Base-by-base conservation (phyloP, 64 coral and sea anemone genomes). In the Pocillopora damicornis region DNA sequence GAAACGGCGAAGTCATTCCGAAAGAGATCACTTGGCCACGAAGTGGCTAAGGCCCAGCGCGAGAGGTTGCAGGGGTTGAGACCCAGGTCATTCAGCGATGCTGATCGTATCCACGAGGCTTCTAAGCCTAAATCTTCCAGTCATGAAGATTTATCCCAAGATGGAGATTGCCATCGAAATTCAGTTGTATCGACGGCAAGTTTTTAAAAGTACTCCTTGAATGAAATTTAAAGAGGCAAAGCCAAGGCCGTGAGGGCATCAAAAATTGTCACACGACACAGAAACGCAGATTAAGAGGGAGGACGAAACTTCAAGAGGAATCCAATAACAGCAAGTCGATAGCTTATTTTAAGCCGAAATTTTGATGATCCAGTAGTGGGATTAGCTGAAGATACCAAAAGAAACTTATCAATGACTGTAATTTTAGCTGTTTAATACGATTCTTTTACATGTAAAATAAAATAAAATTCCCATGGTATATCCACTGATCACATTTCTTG, bases 1-100 rank as follows among this genome's bases (percentile, higher is more conserved):
- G 88, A 79, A 74, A 89, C 88, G 16, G 88, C 88, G 1, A 89
- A 89, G 77, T 89, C 88, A 18, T 89, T 89, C 22, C 45, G 88
- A 11, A 81, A 81, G 66, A 81, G 68, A 59, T 80, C 88, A 14
- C 5, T 14, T 4, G 11, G 13, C 23, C 25, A 61, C 60, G 79
- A 81, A 13, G 38, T 9, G 45, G 10, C 25, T 17, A 15, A 59
- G 60, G 13, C 79, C 35, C 59, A 81, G 13, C 79, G 73, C 13
- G 80, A 76, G 20, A 85, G 37, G 35, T 45, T 74, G 34, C 84
- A 75, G 56, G 20, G 13, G 15, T 22, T 9, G 57, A 86, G 64
- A 73, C 15, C 15, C 11, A 15, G 26, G 15, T 57, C 64, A 17
- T 60, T 73, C 25, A 75, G 83, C 73, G 62, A 18, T 13, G 64